Evolutionary conservation across 2,797 vertebrate species (phyloP), one percentile per base, ranked within the genome.

Genomic region (Cossypha heuglini): DNA sequence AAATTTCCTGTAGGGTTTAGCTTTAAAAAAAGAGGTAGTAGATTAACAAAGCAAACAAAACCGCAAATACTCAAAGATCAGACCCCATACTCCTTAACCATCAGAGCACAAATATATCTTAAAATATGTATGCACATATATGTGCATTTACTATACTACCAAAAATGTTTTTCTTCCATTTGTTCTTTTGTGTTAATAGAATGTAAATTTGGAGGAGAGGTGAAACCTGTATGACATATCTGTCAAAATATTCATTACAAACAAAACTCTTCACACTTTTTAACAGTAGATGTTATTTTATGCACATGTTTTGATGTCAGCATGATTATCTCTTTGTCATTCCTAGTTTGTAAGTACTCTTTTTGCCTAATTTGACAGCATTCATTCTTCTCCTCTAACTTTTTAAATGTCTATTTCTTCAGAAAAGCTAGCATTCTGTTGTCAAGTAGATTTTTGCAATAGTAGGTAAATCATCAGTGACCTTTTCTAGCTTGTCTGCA

Each of bases 161-260:
- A 66, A 58, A 82, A 83, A 64, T 37, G 4, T 75, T 90, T 80
- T 33, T 63, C 48, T 52, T 84, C 10, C 16, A 63, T 69, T 78
- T 84, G 7, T 76, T 90, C 48, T 89, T 93, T 84, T 21, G 21
- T 37, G 5, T 74, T 94, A 89, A 92, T 77, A 69, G 79, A 92
- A 94, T 49, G 64, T 31, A 94, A 94, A 94, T 93, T 86, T 81
- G 37, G 42, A 68, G 35, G 12, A 79, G 45, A 95, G 90, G 71
- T 93, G 86, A 95, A 97, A 90, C 74, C 45, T 3, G 4, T 67
- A 59, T 96, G 90, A 85, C 74, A 87, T 62, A 82, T 38, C 88
- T 95, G 94, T 96, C 93, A 96, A 94, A 97, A 94, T 87, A 94
- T 93, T 96, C 37, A 82, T 94, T 84, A 35, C 71, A 95, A 97